A percentile compares a stretch with the other conserved stretches of the same genome.
Evolutionary conservation across 2,113 vertebrate species (phyloP).

Genomic region (Ginglymostoma cirratum): DNA sequence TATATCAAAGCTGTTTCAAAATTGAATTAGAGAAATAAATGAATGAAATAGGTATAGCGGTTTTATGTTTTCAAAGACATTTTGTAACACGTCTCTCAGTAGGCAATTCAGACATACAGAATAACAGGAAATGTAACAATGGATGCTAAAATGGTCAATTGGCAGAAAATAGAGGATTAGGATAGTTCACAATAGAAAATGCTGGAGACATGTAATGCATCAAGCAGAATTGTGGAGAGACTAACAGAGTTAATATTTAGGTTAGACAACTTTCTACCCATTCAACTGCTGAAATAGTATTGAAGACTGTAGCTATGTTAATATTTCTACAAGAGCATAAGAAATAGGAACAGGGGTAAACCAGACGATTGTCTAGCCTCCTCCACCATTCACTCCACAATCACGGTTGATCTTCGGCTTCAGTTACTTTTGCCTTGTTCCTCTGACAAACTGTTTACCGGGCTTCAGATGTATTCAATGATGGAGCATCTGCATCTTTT

Average conservation of each 20-base stretch:
- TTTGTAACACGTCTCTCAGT: background rate
- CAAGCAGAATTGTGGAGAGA: background rate
- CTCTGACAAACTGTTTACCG: too few species aligned
- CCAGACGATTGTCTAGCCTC: too few species aligned
- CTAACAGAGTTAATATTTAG: background rate
- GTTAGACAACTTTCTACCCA: background rate
- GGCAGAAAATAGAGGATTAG: background rate
- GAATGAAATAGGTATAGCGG: background rate
- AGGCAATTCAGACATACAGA: background rate
- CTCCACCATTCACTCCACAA: too few species aligned
- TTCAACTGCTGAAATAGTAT: background rate
- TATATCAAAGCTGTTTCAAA: background rate
- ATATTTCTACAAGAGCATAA: background rate
- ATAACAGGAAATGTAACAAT: background rate
- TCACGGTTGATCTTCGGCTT: too few species aligned
- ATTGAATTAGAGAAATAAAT: background rate
- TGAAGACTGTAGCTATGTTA: background rate
- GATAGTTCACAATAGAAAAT: background rate
- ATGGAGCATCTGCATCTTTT: too few species aligned
- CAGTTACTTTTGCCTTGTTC: too few species aligned
- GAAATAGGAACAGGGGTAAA: too few species aligned
- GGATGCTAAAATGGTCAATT: background rate
- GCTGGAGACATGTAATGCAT: background rate
- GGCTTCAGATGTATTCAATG: too few species aligned
- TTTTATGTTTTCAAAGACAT: background rate